Evolutionary conservation across 2,113 vertebrate species (phyloP).

Genomic region (Addax nasomaculatus): DNA sequence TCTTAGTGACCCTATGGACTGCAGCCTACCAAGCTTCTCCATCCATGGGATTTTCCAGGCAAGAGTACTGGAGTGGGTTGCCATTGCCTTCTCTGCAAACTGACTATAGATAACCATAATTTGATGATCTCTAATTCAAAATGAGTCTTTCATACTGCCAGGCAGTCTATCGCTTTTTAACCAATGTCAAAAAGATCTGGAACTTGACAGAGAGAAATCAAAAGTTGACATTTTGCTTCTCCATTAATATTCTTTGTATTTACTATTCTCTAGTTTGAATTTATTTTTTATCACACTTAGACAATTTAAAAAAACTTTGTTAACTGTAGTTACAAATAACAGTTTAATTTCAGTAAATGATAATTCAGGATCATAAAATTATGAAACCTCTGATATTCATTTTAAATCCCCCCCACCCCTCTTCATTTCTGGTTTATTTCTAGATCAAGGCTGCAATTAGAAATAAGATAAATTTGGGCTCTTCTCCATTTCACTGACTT

Average conservation of each 20-base stretch:
- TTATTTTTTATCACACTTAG: neutral
- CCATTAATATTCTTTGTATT: neutral
- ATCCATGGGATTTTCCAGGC: no score
- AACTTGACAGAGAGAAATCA: neutral
- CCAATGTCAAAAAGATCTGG: neutral
- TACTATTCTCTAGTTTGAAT: neutral
- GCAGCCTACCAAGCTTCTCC: no score
- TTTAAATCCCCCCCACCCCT: neutral
- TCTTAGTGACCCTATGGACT: no score
- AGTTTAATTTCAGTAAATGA: neutral
- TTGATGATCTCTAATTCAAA: neutral
- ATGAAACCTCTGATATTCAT: neutral
- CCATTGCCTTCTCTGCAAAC: neutral
- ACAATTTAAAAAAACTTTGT: neutral
- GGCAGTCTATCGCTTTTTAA: neutral
- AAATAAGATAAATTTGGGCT: neutral
- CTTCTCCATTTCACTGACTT: neutral
- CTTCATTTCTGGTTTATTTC: neutral
- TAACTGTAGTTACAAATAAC: neutral
- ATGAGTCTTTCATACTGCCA: neutral
- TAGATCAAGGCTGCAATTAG: neutral
- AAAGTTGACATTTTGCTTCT: neutral
- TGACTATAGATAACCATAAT: neutral
- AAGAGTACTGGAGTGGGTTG: no score
- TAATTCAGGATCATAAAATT: neutral